These are phyloP conservation scores for Phrynosoma platyrhinos DNA, from an alignment of 2,113 vertebrate genomes.

Conservation along the genomic window DNA sequence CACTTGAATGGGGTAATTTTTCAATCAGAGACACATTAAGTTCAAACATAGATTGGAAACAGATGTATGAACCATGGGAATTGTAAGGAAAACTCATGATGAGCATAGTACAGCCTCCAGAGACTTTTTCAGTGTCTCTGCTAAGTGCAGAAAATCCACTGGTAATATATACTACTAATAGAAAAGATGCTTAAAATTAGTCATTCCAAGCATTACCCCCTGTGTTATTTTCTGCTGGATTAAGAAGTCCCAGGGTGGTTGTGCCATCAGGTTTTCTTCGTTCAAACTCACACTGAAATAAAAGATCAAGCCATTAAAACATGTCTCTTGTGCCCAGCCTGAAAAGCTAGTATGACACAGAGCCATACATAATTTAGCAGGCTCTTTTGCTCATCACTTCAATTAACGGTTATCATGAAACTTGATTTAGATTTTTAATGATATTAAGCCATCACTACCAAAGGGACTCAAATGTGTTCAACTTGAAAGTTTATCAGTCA, in stretches of 20 bases:
- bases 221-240: constrained; percentile 85
- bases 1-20: not conserved
- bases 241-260: constrained; percentile 92
- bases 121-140: not conserved
- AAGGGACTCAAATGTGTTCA: not conserved
- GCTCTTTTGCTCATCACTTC: constrained; percentile 12
- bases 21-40: not conserved
- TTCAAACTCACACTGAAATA: constrained; percentile 89
- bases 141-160: not conserved
- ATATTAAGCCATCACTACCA: not conserved
- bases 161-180: not conserved
- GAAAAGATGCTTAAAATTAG: not conserved
- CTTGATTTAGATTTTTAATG: not conserved
- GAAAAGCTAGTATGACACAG: not conserved
- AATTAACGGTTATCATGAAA: not conserved
- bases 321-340: not conserved
- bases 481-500: not conserved
- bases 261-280: constrained; percentile 92
- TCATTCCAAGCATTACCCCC: constrained; percentile 80
- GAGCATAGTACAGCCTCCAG: not conserved
- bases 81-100: not conserved
- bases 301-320: constrained; percentile 37
- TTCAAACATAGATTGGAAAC: not conserved
- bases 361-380: not conserved
- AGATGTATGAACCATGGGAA: not conserved